Evolutionary conservation across 2,113 vertebrate genomes (phyloP).

Genomic region (Ascaphus truei): DNA sequence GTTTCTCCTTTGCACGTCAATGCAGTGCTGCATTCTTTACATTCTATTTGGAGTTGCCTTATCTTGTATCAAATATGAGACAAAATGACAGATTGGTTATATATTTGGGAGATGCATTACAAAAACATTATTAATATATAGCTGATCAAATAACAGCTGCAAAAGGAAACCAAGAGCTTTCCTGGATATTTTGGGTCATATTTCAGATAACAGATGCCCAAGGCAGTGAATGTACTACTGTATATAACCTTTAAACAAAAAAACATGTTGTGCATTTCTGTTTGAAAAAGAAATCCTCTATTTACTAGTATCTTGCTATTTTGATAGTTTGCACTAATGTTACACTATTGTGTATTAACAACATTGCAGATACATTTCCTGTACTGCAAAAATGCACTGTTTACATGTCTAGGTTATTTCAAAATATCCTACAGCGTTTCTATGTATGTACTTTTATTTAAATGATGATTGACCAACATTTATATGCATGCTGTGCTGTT

Average conservation of each 20-base stretch:
- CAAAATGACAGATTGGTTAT: constrained; percentile 1
- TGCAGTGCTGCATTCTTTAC: constrained; percentile 20
- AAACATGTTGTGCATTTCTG: background rate
- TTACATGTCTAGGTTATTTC: no score
- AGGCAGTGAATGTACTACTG: constrained; percentile 19
- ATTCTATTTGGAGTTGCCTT: constrained; percentile 10
- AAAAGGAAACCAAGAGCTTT: constrained; percentile 5
- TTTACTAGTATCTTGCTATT: background rate
- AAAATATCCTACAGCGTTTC: no score
- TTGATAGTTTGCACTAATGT: no score
- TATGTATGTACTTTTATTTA: no score
- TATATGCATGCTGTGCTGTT: no score
- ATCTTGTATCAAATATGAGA: constrained; percentile 8
- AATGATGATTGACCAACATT: no score
- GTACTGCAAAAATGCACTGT: no score
- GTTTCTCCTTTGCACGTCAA: background rate
- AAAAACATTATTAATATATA: constrained; percentile 13
- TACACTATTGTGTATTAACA: no score
- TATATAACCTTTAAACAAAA: background rate
- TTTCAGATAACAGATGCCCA: background rate
- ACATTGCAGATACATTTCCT: no score
- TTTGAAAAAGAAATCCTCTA: background rate
- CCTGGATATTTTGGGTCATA: background rate
- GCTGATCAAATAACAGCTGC: background rate
- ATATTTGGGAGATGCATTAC: constrained; percentile 15